phyloP scores from a whole-genome alignment of 2,113 vertebrate species.

The Ibidorhyncha struthersii region DNA sequence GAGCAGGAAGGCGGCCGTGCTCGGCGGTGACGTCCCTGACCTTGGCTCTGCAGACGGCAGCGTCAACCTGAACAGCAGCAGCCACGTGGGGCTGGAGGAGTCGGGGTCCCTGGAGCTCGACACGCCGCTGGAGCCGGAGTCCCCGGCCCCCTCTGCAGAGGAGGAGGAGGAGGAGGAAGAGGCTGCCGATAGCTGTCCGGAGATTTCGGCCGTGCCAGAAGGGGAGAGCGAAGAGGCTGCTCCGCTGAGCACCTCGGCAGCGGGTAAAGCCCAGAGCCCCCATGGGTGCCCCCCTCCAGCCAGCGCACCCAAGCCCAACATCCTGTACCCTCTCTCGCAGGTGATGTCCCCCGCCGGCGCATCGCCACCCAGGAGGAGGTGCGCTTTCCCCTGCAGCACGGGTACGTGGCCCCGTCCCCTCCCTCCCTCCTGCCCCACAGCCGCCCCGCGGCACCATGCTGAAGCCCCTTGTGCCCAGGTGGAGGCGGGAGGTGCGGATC shows the following conservation, averaged over 20 bases:
- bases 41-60: conserved; percentile 55
- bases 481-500: conserved; percentile 92
- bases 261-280: not conserved
- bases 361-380: conserved; percentile 92
- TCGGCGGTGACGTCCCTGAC: not conserved
- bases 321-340: conserved; percentile 60
- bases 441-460: not conserved
- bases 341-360: conserved; percentile 82
- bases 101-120: conserved; percentile 47
- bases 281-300: accelerated
- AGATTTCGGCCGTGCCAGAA: not conserved
- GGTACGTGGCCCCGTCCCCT: conserved; percentile 76
- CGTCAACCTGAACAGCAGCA: conserved; percentile 48
- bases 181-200: not conserved
- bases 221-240: conserved; percentile 7
- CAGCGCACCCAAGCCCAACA: accelerated
- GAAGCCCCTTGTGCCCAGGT: conserved; percentile 74
- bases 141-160: not conserved
- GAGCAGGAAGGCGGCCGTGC: not conserved
- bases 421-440: not conserved
- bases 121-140: not conserved
- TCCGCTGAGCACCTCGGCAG: not conserved
- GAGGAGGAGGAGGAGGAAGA: conserved; percentile 20
- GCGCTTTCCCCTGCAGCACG: conserved; percentile 87
- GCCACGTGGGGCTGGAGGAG: conserved; percentile 54